phyloP scores from a whole-genome alignment of 2,888 invertebrate genomes.

The Euplagia quadripunctaria region DNA sequence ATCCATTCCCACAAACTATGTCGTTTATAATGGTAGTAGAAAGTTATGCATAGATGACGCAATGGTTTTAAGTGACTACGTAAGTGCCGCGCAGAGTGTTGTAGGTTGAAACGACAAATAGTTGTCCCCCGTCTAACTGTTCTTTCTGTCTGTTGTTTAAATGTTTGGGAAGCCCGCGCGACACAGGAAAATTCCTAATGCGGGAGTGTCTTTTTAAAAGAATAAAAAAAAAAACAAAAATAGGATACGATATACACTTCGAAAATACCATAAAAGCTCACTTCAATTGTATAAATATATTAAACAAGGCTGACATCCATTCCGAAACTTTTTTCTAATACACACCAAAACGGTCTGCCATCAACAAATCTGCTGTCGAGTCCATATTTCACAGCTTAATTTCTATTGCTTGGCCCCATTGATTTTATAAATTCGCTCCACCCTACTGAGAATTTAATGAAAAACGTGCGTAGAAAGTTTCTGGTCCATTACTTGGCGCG shows the following conservation, averaged over 20 bases:
- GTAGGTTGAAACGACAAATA: too few relatives aligned
- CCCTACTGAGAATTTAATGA: slow-evolving; percentile 72
- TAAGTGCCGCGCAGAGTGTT: too few relatives aligned
- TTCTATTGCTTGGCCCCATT: slow-evolving; percentile 67
- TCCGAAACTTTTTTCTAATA: slow-evolving; percentile 25
- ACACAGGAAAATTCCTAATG: too few relatives aligned
- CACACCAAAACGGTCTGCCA: slow-evolving; percentile 34
- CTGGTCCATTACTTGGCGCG: slow-evolving; percentile 67
- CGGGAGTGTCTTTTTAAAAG: too few relatives aligned
- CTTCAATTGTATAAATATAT: background rate
- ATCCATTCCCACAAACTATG: too few relatives aligned
- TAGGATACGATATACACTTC: background rate
- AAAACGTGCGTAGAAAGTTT: slow-evolving; percentile 81
- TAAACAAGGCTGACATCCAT: background rate
- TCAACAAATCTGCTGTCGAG: slow-evolving; percentile 50
- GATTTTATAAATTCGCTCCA: slow-evolving; percentile 71
- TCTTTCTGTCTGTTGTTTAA: too few relatives aligned
- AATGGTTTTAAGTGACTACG: too few relatives aligned
- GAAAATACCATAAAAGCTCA: background rate
- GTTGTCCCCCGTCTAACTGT: too few relatives aligned
- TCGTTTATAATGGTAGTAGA: too few relatives aligned
- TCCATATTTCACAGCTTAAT: slow-evolving; percentile 60
- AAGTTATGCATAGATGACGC: too few relatives aligned
- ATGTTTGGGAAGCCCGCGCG: too few relatives aligned
- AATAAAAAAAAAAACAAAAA: too few relatives aligned